Evolutionary conservation across 2,113 vertebrate species (phyloP), one percentile per base, ranked within the genome.

Genomic region (Actenoides lindsayi): DNA sequence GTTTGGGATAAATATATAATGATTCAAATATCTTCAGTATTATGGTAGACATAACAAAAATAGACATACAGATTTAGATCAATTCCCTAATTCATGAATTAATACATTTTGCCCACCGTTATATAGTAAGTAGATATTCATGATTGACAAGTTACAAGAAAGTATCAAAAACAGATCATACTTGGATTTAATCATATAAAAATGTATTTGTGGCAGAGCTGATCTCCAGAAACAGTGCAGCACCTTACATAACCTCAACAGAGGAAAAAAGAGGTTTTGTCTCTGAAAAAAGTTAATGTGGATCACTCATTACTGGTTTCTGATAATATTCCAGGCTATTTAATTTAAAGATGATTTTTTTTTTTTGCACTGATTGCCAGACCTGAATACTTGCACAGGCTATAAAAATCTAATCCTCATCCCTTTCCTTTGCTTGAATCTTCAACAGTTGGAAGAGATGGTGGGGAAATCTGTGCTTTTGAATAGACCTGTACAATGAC

Each of bases 1-100:
- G 8, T 73, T 73, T 65, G 24, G 51, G 16, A 73, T 69, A 97
- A 93, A 94, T 71, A 97, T 41, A 90, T 42, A 75, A 56, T 37
- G 33, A 90, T 18, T 79, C 39, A 93, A 94, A 10, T 65, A 87
- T 48, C 35, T 88, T 56, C 42, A 91, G 28, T 53, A 93, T 81
- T 95, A 70, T 0, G 2, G 10, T 59, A 91, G 6, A 8, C 35
- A 5, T 51, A 82, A 91, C 16, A 78, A 81, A 89, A 75, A 50
- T 2, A 90, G 10, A 83, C 59, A 84, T n/a, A 77, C 2, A 39
- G 28, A 73, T 77, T 57, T n/a, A 81, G 35, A 24, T 56, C 33
- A 85, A 69, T 50, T 79, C 62, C 35, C 27, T 57, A 62, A 80
- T 16, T 87, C 8, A 35, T 31, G 1, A 67, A 59, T 35, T 56